Base-by-base conservation (phyloP, 2,888 invertebrate species). In the Periphyllus acericola region DNA sequence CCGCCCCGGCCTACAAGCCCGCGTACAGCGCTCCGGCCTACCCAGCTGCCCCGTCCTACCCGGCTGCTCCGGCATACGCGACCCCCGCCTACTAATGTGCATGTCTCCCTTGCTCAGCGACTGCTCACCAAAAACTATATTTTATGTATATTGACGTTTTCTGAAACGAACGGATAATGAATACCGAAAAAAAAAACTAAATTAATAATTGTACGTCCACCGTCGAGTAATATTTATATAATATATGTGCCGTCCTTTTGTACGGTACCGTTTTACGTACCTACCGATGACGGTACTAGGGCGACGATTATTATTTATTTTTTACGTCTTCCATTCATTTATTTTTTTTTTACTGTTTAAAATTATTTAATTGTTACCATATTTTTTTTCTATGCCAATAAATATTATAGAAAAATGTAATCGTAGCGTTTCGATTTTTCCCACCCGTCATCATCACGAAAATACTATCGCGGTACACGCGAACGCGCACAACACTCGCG, bases 1-100 rank as follows among this genome's bases (percentile, higher is more conserved):
- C 86, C 8, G 82, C 79, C 3, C 84, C 85, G 0, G 89, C 89
- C 52, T 89, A 89, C 84, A 89, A 83, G 40, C 68, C 88, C 6
- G 78, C 82, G 14, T 72, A 72, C 32, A 66, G 34, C n/a, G 66
- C 76, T 9, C 76, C 78, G 8, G 52, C 79, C 3, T 55, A 52
- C 21, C 32, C 78, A 21, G 34, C 34, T 32, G 40, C 83, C 29
- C 83, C 83, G 25, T 29, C 84, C 6, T 76, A 84, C 76, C 66
- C 75, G 40, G 36, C 60, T 9, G 74, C 36, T 36, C 36, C 36
- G 36, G 36, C 74, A 19, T 76, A 55, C 78, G 29, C 55, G n/a
- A 52, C 78, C 8, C 60, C 79, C 6, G 55, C 55, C 17, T 60
- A 76, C 52, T 46, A 40, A 52, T 3, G 32, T 1, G 19, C 3